Evolutionary conservation across 2,888 invertebrate genomes (phyloP), one percentile per base, ranked within the genome.

Genomic region (Pogonocherus hispidulus): DNA sequence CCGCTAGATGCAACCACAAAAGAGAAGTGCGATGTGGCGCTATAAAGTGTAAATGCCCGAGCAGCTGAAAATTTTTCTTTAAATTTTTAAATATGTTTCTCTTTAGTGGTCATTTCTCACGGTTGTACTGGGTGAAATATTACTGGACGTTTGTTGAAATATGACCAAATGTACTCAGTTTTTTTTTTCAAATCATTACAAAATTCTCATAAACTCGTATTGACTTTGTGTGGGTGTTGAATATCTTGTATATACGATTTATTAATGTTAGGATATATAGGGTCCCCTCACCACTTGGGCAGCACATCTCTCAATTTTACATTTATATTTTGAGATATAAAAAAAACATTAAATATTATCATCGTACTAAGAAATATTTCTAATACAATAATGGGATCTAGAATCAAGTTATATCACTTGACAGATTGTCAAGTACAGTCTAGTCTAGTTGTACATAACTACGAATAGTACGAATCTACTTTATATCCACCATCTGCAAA

Each of bases 1-100:
- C 51, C 22, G 62, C 37, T 20, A 62, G 49, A 62, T 51, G 35
- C 37, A 62, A 37, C 37, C 62, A 6, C 18, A 47, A 47, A 59
- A 49, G 47, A 46, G 51, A 46, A 20, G 46, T 47, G 18, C 18
- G 9, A 51, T 8, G 19, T 59, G 44, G 44, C 44, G 41, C 14
- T 14, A 22, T 16, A 20, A 62, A 49, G 62, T 51, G 62, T 35
- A 49, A 62, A 59, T 47, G 32, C 20, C 11, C 32, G 59, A 32
- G 32, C 47, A 19, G n/a, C 35, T 59, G 46, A 59, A 59, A 27
- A 59, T 59, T 59, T 41, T 20, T 44, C 57, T 37, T 27, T 22
- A 57, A 27, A 52, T 52, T 52, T 27, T 44, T 57, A 41, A 41
- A 46, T 44, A 57, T 23, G 22, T 23, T 23, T 27, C 44, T 57